These are phyloP conservation scores for Zygogramma bicolorata DNA, from an alignment of 2,888 invertebrate species.

Conservation along the genomic window DNA sequence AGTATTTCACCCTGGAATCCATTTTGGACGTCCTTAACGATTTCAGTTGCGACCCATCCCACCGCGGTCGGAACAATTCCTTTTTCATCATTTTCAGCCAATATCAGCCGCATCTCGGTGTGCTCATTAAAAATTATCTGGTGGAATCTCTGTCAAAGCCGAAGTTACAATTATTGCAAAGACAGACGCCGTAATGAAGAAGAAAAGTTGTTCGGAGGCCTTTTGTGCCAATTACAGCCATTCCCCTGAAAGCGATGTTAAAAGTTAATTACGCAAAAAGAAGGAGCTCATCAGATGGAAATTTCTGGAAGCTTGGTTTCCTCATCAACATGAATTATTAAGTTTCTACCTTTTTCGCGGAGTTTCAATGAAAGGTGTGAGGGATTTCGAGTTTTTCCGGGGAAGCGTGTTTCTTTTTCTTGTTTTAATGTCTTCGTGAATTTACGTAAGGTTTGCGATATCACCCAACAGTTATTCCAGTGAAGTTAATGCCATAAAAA, in stretches of 20 bases:
- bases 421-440: not conserved
- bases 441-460: not conserved
- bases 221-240: conserved; percentile 29
- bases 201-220: conserved; percentile 23
- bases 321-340: conserved; percentile 21
- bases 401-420: not conserved
- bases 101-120: not conserved
- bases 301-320: conserved; percentile 24
- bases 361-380: not conserved
- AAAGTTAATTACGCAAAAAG: conserved; percentile 43
- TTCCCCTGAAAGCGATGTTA: conserved; percentile 30
- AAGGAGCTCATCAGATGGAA: conserved; percentile 42
- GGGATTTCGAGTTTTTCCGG: not conserved
- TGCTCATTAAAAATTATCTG: conserved; percentile 15
- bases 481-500: too few relatives aligned
- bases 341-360: not conserved
- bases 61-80: not conserved
- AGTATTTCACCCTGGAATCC: too few relatives aligned
- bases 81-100: not conserved
- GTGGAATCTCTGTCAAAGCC: not conserved
- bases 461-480: not conserved
- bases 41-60: not conserved
- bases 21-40: too few relatives aligned
- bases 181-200: conserved; percentile 15
- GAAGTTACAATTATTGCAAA: conserved; percentile 15